Conservation (phyloP, 2,113 vertebrate genomes). For the Perca schrenkii region DNA sequence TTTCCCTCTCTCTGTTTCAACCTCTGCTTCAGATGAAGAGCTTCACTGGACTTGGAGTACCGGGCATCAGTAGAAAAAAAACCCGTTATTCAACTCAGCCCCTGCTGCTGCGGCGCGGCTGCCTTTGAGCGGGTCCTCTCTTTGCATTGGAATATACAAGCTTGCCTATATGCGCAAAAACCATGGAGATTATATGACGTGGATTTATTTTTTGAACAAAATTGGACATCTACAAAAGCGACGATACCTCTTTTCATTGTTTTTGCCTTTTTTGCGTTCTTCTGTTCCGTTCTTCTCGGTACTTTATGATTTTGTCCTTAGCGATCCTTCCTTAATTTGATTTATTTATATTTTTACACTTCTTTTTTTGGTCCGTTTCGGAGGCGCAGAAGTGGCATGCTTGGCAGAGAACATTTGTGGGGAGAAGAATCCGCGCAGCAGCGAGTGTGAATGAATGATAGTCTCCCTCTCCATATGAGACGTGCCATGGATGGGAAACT, state of each 20-base stretch:
- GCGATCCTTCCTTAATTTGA: conserved; percentile 28
- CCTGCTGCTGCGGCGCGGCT: conserved; percentile 61
- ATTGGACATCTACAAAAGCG: conserved; percentile 68
- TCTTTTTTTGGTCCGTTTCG: conserved; percentile 43
- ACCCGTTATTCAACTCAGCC: conserved; percentile 51
- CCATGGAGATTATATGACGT: conserved; percentile 83
- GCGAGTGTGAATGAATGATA: conserved; percentile 78
- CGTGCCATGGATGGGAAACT: conserved; percentile 88
- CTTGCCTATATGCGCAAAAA: conserved; percentile 71
- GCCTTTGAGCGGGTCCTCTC: conserved; percentile 70
- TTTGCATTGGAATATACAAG: conserved; percentile 81
- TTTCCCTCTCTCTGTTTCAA: conserved; percentile 7
- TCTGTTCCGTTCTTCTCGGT: conserved; percentile 38
- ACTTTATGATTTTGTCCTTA: conserved; percentile 70
- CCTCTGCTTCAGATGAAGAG: conserved; percentile 64
- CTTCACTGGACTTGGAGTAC: conserved; percentile 75
- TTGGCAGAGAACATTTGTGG: conserved; percentile 75
- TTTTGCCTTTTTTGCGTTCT: conserved; percentile 30
- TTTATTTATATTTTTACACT: conserved; percentile 38
- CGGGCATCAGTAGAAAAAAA: conserved; percentile 61
- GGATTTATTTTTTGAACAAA: conserved; percentile 82
- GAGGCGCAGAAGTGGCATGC: conserved; percentile 75
- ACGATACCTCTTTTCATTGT: conserved; percentile 28
- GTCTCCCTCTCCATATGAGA: conserved; percentile 80
- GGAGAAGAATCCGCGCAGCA: conserved; percentile 75